phyloP scores from a whole-genome alignment of 2,888 invertebrate species.

The Automeris io region DNA sequence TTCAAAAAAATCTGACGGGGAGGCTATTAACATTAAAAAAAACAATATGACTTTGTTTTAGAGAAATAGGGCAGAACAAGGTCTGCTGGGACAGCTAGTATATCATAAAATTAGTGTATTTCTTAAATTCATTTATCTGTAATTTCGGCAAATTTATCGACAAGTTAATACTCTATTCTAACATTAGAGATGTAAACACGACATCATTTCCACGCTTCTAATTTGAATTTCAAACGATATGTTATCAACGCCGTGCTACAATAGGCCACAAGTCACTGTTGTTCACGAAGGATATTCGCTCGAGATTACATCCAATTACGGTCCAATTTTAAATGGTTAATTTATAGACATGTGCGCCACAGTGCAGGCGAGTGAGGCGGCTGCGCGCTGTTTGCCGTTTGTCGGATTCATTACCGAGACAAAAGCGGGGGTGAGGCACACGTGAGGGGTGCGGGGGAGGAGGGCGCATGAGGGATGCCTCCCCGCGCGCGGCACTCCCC shows the following conservation, averaged over 20 bases:
- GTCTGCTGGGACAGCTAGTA: too few relatives aligned
- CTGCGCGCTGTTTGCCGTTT: conserved; percentile 70
- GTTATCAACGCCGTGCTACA: conserved; percentile 9
- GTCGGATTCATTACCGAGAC: conserved; percentile 75
- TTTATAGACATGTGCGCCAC: conserved; percentile 51
- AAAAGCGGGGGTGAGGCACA: conserved; percentile 38
- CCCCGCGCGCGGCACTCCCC: conserved; percentile 17
- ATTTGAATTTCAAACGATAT: conserved; percentile 9
- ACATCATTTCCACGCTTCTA: conserved; percentile 5
- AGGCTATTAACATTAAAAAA: too few relatives aligned
- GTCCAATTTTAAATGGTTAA: conserved; percentile 37
- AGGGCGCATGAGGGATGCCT: conserved; percentile 14
- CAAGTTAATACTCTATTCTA: too few relatives aligned
- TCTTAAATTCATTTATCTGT: too few relatives aligned
- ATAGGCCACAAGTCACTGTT: not conserved
- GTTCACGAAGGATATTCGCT: not conserved
- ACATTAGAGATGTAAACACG: not conserved
- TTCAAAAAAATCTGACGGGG: too few relatives aligned
- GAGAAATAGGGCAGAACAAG: too few relatives aligned
- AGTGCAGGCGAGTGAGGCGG: conserved; percentile 43
- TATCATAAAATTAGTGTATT: too few relatives aligned
- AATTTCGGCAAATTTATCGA: too few relatives aligned
- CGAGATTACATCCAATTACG: not conserved
- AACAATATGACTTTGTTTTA: too few relatives aligned
- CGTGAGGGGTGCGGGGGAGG: conserved; percentile 17